Percentiles rank a stretch among this genome's conserved stretches.
Conservation (phyloP, 2,797 vertebrate species). For the Paedocypris micromegethes region DNA sequence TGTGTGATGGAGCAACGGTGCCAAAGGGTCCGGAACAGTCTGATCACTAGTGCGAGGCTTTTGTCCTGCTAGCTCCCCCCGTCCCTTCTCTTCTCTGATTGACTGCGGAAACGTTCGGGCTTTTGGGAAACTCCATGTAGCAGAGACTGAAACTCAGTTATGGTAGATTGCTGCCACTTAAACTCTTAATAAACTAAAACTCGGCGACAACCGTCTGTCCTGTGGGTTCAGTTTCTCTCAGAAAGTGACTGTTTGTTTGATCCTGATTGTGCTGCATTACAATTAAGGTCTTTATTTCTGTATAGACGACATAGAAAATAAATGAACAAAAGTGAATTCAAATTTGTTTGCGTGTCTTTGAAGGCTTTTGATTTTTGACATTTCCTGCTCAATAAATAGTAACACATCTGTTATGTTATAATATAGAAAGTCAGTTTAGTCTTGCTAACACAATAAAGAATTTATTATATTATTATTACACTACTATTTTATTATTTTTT, state of each 20-base stretch:
- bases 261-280: too few species aligned
- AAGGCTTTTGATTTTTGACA: too few species aligned
- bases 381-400: too few species aligned
- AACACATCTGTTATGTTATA: too few species aligned
- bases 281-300: too few species aligned
- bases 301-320: too few species aligned
- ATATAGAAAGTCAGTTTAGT: too few species aligned
- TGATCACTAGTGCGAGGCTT: conserved; percentile 4
- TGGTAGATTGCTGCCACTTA: conserved; percentile 65
- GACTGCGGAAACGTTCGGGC: conserved; percentile 64
- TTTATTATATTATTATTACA: too few species aligned
- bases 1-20: conserved; percentile 67
- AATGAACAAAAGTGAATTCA: too few species aligned
- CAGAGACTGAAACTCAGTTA: conserved; percentile 61
- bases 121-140: conserved; percentile 70
- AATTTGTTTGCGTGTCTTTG: too few species aligned
- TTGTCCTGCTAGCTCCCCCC: neutral
- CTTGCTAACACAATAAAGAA: too few species aligned
- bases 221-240: neutral
- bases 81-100: conserved; percentile 45
- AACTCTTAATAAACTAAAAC: conserved; percentile 69
- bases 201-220: conserved; percentile 42
- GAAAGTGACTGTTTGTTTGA: neutral
- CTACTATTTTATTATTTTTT: too few species aligned
- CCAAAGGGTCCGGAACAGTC: conserved; percentile 50